Evolutionary conservation across 1,140 invertebrate genomes (phyloP), one percentile per base, ranked within the genome.

Genomic region (Dolichoris vasculosae): DNA sequence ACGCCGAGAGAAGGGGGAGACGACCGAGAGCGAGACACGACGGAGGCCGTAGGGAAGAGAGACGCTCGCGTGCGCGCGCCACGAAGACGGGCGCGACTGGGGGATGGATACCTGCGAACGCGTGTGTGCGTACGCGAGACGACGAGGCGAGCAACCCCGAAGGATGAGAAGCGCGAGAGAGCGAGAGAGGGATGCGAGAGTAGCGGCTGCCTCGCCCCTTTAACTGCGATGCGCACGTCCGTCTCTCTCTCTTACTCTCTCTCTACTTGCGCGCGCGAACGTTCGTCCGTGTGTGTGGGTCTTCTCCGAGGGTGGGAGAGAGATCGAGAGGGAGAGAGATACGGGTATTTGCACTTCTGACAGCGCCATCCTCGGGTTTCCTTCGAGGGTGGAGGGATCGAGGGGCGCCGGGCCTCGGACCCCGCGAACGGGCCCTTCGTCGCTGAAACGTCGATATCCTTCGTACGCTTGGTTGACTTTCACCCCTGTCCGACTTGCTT

Each of bases 361-460:
- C n/a, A 51, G 75, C 46, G 23, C 26, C 43, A n/a, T 2, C 43
- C 40, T 26, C 73, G 4, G 35, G 48, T 17, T 11, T 2, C 48
- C 73, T 38, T 30, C 43, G 30, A 48, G 13, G 43, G n/a, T 30
- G 38, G 38, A 23, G 38, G 64, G 17, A 30, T 4, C 7, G 23
- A 63, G 59, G n/a, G 23, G 3, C 7, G 32, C 1, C 4, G 30
- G 40, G 69, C 40, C 38, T n/a, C 38, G 40, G 69, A n/a, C 38
- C 69, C 69, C 4, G 2, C 32, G 32, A 23, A 17, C n/a, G 8
- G 48, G 48, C 15, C 48, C 48, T 17, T 11, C 48, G 48, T 17
- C 2, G 11, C 55, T 0, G 91, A 93, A 92, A 93, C 92, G 92
- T 92, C 92, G 90, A 92, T 92, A 92, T 91, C 90, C 91, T 91